These are phyloP conservation scores for Poeciliopsis turrubarensis DNA, from an alignment of 2,113 vertebrate genomes.

Conservation along the genomic window DNA sequence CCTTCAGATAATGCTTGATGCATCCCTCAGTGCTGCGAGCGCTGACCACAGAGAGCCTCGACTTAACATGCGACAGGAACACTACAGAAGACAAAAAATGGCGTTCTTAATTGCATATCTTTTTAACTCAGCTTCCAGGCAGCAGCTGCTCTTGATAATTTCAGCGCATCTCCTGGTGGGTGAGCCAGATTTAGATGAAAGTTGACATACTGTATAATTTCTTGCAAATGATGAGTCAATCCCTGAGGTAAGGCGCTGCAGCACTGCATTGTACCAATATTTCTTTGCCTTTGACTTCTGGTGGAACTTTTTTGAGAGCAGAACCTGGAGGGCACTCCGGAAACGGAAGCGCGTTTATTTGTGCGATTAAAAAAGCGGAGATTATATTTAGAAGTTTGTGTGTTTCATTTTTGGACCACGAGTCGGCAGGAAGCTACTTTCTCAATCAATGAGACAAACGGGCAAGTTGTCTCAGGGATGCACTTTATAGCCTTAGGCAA, in stretches of 20 bases:
- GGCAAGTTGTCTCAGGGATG: not conserved
- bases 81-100: not conserved
- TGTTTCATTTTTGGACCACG: not conserved
- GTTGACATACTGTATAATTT: slow-evolving; percentile 52
- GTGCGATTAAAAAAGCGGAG: not conserved
- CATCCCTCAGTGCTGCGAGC: not conserved
- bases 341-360: not conserved
- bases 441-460: not conserved
- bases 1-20: not conserved
- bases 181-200: slow-evolving; percentile 36
- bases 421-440: not conserved
- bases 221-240: slow-evolving; percentile 41
- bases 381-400: not conserved
- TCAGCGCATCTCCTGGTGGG: slow-evolving; percentile 20
- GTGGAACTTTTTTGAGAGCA: slow-evolving; percentile 3
- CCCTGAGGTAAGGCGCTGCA: slow-evolving; percentile 8
- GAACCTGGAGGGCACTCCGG: not conserved
- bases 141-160: slow-evolving; percentile 44
- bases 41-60: not conserved
- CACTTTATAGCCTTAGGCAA: too few relatives aligned
- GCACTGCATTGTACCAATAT: slow-evolving; percentile 17
- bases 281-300: not conserved
- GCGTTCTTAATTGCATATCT: slow-evolving; percentile 10
- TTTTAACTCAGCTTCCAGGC: slow-evolving; percentile 3
- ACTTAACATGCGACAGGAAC: not conserved